A percentile compares a stretch with the other conserved stretches of the same genome.
Evolutionary conservation across 1,140 invertebrate species (phyloP).

Genomic region (Mesaphorura yosii): DNA sequence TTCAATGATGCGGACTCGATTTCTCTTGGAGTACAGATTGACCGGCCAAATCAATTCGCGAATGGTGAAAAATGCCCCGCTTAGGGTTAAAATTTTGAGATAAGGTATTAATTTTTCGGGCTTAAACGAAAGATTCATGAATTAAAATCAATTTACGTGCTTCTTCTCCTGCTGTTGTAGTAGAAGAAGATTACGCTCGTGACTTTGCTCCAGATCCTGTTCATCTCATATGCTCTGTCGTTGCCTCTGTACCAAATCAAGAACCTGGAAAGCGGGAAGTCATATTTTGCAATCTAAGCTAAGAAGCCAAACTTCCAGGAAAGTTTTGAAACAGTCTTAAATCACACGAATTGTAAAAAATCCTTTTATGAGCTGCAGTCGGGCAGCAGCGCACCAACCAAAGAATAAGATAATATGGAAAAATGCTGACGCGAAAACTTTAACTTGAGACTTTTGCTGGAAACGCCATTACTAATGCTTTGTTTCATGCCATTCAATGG

Average conservation of each 20-base stretch:
- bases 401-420: too few species aligned
- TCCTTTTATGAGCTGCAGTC: too few species aligned
- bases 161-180: constrained; percentile 14
- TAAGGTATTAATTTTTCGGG: not conserved
- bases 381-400: too few species aligned
- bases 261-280: constrained; percentile 15
- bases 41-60: constrained; percentile 24
- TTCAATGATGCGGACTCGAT: constrained; percentile 13
- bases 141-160: not conserved
- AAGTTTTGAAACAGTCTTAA: too few species aligned
- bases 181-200: constrained; percentile 28
- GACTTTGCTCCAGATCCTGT: constrained; percentile 28
- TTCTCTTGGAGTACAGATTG: not conserved
- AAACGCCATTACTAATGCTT: too few species aligned
- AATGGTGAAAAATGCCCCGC: constrained; percentile 21
- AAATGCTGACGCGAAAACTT: too few species aligned
- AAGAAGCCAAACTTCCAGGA: not conserved
- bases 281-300: not conserved
- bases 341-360: too few species aligned
- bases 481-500: too few species aligned
- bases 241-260: constrained; percentile 27
- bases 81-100: not conserved
- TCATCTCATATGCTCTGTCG: constrained; percentile 13
- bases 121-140: not conserved
- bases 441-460: too few species aligned